phyloP scores from a whole-genome alignment of 2,888 invertebrate genomes.

The Latrodectus elegans region DNA sequence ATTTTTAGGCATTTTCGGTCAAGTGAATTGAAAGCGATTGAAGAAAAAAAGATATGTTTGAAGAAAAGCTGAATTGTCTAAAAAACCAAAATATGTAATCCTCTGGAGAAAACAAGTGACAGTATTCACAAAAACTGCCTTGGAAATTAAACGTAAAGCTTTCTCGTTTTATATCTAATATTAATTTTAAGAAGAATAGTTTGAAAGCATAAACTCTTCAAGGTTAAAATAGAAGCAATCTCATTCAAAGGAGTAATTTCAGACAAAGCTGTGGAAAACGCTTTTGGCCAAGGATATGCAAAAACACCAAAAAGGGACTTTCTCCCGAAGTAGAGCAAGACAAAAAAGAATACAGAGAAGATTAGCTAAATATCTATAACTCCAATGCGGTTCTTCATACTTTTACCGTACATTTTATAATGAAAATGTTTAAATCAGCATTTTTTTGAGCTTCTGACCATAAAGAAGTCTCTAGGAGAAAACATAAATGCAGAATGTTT shows the following conservation, averaged over 20 bases:
- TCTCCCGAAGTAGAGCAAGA: not conserved
- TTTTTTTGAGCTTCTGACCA: not conserved
- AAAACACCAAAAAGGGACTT: not conserved
- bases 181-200: conserved; percentile 18
- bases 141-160: conserved; percentile 32
- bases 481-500: conserved; percentile 16
- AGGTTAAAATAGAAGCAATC: conserved; percentile 3
- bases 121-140: conserved; percentile 12
- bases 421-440: not conserved
- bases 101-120: conserved; percentile 34
- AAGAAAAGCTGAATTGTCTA: conserved; percentile 19
- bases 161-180: conserved; percentile 30
- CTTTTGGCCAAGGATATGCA: conserved; percentile 12
- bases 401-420: conserved; percentile 5
- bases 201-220: conserved; percentile 15
- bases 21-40: not conserved
- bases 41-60: too few species aligned
- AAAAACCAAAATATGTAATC: conserved; percentile 14
- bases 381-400: not conserved
- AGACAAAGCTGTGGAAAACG: conserved; percentile 13
- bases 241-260: conserved; percentile 17
- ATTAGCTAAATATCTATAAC: not conserved
- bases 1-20: not conserved
- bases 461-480: conserved; percentile 14
- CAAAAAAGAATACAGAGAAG: not conserved